A percentile compares a stretch with the other conserved stretches of the same genome.
Evolutionary conservation across 2,888 invertebrate species (phyloP).

Genomic region (Apodemia mormo): DNA sequence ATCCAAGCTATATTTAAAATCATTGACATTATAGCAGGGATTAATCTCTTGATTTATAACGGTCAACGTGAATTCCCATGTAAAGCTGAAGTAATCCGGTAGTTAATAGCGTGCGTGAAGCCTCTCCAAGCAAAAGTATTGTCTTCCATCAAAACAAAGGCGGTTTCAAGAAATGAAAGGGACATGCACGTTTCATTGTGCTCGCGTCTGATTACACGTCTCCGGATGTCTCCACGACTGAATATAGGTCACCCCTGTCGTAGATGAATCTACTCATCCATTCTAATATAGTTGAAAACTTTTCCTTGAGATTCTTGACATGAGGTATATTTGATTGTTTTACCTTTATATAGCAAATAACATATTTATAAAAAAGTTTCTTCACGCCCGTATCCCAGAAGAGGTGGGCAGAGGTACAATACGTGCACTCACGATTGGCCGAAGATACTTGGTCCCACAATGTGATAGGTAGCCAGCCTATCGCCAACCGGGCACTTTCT

Average conservation of each 20-base stretch:
- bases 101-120: not conserved
- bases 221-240: not conserved
- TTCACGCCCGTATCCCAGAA: no score
- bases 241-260: constrained; percentile 4
- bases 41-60: not conserved
- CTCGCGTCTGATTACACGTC: constrained; percentile 15
- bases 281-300: constrained; percentile 1
- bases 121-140: constrained; percentile 7
- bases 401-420: no score
- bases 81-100: not conserved
- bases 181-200: constrained; percentile 6
- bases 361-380: no score
- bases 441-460: no score
- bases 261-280: constrained; percentile 2
- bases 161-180: constrained; percentile 17
- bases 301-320: not conserved
- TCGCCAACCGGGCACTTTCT: no score
- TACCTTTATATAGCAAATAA: no score
- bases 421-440: no score
- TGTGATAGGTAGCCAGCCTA: no score
- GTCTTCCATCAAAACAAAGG: constrained; percentile 5
- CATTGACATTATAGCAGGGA: not conserved
- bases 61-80: not conserved
- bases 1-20: no score
- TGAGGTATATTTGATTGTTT: not conserved